phyloP scores from a whole-genome alignment of 2,888 invertebrate genomes.

The Megaustenia siamemsis region DNA sequence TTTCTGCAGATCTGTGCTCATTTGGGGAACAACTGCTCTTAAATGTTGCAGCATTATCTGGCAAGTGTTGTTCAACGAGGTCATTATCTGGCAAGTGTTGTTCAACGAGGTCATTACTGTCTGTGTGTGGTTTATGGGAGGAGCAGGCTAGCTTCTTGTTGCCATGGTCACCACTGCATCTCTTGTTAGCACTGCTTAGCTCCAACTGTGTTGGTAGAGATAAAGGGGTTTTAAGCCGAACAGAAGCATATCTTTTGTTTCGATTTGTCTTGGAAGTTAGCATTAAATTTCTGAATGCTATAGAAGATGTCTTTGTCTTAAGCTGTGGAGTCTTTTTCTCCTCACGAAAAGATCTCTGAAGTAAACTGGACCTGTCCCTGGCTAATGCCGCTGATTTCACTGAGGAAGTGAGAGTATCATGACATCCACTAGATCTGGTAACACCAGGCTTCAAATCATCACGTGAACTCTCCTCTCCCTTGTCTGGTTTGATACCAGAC shows the following conservation, averaged over 20 bases:
- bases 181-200: neutral
- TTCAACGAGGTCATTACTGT: neutral
- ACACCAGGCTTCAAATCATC: neutral
- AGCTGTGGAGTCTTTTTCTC: neutral
- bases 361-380: neutral
- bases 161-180: neutral
- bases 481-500: neutral
- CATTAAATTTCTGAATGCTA: neutral
- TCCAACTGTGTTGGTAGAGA: neutral
- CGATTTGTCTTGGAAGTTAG: neutral
- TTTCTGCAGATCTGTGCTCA: neutral
- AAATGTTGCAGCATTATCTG: neutral
- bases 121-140: neutral
- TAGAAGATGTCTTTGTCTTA: neutral
- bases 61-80: neutral
- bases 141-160: neutral
- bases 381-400: neutral
- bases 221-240: neutral
- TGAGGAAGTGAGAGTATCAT: too few relatives aligned
- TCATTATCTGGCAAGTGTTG: neutral
- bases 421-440: neutral
- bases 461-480: neutral
- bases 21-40: neutral
- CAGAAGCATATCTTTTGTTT: neutral
- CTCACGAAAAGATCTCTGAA: neutral